Evolutionary conservation across 2,888 invertebrate genomes (phyloP), one percentile per base, ranked within the genome.

Genomic region (Acanthopleura granulata): DNA sequence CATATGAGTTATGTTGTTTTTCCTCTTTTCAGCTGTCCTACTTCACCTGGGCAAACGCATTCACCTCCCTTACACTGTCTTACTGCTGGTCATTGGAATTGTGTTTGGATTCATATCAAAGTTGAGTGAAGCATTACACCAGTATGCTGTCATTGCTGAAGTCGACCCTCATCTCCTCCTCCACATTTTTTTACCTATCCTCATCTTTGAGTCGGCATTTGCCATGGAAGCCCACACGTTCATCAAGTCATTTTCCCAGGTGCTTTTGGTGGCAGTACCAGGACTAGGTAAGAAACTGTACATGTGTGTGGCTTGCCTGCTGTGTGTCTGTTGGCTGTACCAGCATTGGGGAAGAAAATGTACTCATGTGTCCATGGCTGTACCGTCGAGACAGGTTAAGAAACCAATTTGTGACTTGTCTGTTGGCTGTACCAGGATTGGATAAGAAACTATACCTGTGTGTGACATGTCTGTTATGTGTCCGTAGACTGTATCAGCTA

Each of bases 121-220:
- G 11, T 74, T 82, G 6, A 79, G 83, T 69, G 76, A 78, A 0
- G 75, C 69, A 0, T 80, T 89, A 12, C 79, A 83, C 40, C 72
- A 80, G 14, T 86, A 84, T 71, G 84, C 86, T 6, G 74, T 76
- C 1, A 80, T 89, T 0, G 80, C 87, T 15, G 82, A 83, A 25
- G 79, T 86, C 11, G 87, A 90, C 74, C 91, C 91, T 0, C 89
- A 89, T 76, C 82, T 89, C 14, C 84, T 91, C 66, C 86, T 91
- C 73, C 84, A 87, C 72, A 83, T 90, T 49, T 91, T 91, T 76
- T 83, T 91, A 62, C 91, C 91, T 0, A 86, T 91, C 27, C 86
- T 91, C 57, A 89, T 91, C 66, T 91, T 91, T 82, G 91, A 91
- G 76, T 90, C 90, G 0, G 90, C 91, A 0, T 91, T 90, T 79